Evolutionary conservation across 2,888 invertebrate genomes (phyloP), one percentile per base, ranked within the genome.

Genomic region (Drosophila melanocephala): DNA sequence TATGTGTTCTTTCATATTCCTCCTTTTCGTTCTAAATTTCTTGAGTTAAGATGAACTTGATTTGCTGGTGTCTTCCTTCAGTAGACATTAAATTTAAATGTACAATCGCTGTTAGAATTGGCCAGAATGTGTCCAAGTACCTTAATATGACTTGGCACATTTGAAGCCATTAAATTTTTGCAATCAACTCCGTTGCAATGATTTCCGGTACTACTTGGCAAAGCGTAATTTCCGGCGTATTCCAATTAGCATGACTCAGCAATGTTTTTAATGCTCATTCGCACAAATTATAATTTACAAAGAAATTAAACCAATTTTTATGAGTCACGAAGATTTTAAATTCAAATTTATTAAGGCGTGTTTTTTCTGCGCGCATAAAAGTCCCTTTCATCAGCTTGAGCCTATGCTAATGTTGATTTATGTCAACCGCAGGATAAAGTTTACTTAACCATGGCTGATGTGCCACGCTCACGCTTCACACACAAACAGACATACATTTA

Each of bases 371-470:
- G 12, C 12, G 22, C 37, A n/a, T 37, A 44, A 56, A 42, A 55
- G 56, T n/a, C 32, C 55, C 58, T 81, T 81, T 79, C 81, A 77
- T 68, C 72, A 59, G 72, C 57, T 33, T 53, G 58, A 39, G 61
- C 66, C 60, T 42, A 53, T 74, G 63, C 85, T 75, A 88, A 86
- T 80, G 78, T 76, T 88, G 85, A 86, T 86, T 88, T 90, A 86
- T 86, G 90, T 83, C 84, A 89, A 79, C 83, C 87, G 63, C 88
- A 84, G 89, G 77, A 68, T 77, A 71, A 89, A 89, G 77, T 87
- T 87, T 82, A 71, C 72, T 83, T 77, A 86, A 62, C 77, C 82
- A 65, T 60, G 73, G 59, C 64, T 79, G 73, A 84, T 71, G 67
- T 78, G 73, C 55, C 63, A 60, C 61, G 71, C 60, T 74, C 68